Evolutionary conservation across 2,113 vertebrate species (phyloP).

Genomic region (Pantherophis guttatus): DNA sequence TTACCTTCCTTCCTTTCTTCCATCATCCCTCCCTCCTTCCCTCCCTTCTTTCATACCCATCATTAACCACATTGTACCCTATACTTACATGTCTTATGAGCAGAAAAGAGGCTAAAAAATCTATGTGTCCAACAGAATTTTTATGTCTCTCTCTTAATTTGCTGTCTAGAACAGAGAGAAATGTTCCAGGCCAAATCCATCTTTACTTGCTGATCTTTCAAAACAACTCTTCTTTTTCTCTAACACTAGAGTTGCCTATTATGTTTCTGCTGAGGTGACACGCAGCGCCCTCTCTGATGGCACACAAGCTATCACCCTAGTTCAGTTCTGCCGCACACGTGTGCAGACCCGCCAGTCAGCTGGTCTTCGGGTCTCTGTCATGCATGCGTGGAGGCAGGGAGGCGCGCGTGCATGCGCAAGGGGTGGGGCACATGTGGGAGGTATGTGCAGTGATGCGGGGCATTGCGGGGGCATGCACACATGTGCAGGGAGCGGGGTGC

Average conservation of each 20-base stretch:
- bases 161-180: conserved; percentile 38
- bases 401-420: too few relatives aligned
- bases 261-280: conserved; percentile 14
- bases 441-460: too few relatives aligned
- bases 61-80: conserved; percentile 2
- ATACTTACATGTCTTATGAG: not conserved
- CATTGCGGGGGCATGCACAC: too few relatives aligned
- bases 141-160: conserved; percentile 62
- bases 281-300: too few relatives aligned
- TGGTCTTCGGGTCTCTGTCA: too few relatives aligned
- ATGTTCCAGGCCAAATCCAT: conserved; percentile 44
- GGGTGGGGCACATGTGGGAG: too few relatives aligned
- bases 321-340: too few relatives aligned
- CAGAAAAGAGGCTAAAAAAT: conserved; percentile 46
- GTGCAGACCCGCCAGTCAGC: too few relatives aligned
- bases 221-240: conserved; percentile 55
- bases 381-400: too few relatives aligned
- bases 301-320: too few relatives aligned
- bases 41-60: not conserved
- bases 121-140: conserved; percentile 48
- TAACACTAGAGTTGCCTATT: conserved; percentile 49
- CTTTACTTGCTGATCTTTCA: conserved; percentile 54
- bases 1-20: not conserved
- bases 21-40: not conserved
- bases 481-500: too few relatives aligned